These are phyloP conservation scores for Netelia melanura DNA, from an alignment of 2,888 invertebrate species.

Conservation along the genomic window DNA sequence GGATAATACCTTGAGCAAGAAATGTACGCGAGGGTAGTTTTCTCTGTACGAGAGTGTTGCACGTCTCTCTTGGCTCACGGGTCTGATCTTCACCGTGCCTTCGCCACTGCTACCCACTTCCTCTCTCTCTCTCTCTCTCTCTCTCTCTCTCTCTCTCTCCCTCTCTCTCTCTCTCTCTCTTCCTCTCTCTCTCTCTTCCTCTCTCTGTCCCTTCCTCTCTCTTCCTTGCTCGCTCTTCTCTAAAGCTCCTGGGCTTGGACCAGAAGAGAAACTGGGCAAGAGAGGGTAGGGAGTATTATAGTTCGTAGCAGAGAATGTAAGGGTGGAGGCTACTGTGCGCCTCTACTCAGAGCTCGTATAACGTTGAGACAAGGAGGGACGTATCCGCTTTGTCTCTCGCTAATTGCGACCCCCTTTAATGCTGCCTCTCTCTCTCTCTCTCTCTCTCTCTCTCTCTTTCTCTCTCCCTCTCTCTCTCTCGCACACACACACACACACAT, in stretches of 20 bases:
- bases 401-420: slow-evolving; percentile 59
- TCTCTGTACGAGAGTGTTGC: background rate
- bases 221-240: background rate
- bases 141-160: background rate
- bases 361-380: slow-evolving; percentile 42
- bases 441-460: slow-evolving; percentile 41
- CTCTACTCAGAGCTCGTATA: slow-evolving; percentile 22
- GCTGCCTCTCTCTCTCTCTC: slow-evolving; percentile 5
- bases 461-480: too few species aligned
- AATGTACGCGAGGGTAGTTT: background rate
- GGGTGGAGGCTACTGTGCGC: slow-evolving; percentile 32
- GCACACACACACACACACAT: background rate
- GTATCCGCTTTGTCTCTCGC: slow-evolving; percentile 62
- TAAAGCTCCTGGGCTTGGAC: background rate
- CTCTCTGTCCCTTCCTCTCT: too few species aligned
- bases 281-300: slow-evolving; percentile 20
- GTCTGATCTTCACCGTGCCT: background rate
- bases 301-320: slow-evolving; percentile 43
- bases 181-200: too few species aligned
- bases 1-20: slow-evolving; percentile 36
- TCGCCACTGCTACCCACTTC: background rate
- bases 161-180: too few species aligned
- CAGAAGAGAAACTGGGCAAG: slow-evolving; percentile 6
- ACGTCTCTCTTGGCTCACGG: background rate
- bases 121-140: background rate